Percentiles rank a stretch among this genome's conserved stretches.
These are phyloP conservation scores for Caenorhabditis imperialis DNA, from an alignment of 2,888 invertebrate genomes.

Conservation along the genomic window DNA sequence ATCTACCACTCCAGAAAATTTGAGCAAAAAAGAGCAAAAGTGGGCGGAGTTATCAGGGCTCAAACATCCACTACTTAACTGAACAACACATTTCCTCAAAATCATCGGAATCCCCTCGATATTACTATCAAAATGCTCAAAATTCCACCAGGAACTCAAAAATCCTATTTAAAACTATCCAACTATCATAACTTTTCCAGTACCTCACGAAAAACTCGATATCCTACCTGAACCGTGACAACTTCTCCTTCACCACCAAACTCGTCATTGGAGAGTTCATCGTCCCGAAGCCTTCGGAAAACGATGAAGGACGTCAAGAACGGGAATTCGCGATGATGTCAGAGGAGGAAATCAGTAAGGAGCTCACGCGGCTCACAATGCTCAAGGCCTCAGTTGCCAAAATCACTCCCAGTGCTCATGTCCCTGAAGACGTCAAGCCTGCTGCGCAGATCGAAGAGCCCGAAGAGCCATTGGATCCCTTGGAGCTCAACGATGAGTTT, in stretches of 20 bases:
- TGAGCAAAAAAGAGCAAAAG: too few relatives aligned
- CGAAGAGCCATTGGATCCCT: slow-evolving; percentile 20
- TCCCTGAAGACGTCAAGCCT: slow-evolving; percentile 4
- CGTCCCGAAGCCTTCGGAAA: slow-evolving; percentile 37
- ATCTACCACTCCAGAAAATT: background rate
- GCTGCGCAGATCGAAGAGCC: slow-evolving; percentile 15
- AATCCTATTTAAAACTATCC: slow-evolving; percentile 1
- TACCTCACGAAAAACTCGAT: slow-evolving; percentile 85
- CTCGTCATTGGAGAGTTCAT: slow-evolving; percentile 92
- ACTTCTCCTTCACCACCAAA: slow-evolving; percentile 93
- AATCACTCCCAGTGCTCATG: background rate
- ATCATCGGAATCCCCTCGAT: too few relatives aligned
- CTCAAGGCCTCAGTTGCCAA: slow-evolving; percentile 17
- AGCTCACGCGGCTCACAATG: slow-evolving; percentile 83
- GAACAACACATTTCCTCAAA: too few relatives aligned
- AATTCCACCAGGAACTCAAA: too few relatives aligned
- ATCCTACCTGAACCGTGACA: slow-evolving; percentile 85
- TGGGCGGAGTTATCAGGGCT: too few relatives aligned
- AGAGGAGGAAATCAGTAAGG: slow-evolving; percentile 42
- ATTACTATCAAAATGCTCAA: too few relatives aligned
- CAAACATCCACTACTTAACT: too few relatives aligned
- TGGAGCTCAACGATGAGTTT: slow-evolving; percentile 42
- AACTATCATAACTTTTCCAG: slow-evolving; percentile 80
- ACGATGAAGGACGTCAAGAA: slow-evolving; percentile 21
- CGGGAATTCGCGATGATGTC: slow-evolving; percentile 20